phyloP scores from a whole-genome alignment of 2,797 vertebrate genomes.

The Mormyrus proboscirostris region DNA sequence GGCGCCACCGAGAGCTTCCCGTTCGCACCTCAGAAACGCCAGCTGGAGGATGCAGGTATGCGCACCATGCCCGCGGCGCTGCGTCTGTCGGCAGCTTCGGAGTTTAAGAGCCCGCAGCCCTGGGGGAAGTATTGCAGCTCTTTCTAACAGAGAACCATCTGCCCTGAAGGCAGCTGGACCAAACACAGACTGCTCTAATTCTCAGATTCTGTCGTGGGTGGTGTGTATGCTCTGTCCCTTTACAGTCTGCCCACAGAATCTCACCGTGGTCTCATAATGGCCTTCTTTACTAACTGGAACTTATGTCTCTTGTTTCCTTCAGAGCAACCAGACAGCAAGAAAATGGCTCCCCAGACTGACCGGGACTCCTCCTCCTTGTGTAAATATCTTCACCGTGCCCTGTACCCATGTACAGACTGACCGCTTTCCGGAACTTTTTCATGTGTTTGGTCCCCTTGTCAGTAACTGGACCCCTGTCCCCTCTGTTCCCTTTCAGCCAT shows the following conservation, averaged over 20 bases:
- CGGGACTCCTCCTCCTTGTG: conserved; percentile 58
- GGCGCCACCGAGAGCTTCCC: conserved; percentile 58
- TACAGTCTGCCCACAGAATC: neutral
- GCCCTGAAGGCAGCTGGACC: neutral
- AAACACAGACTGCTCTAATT: neutral
- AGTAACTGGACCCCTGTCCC: neutral
- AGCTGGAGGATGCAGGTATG: conserved; percentile 67
- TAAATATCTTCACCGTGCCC: conserved; percentile 38
- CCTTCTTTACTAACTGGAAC: neutral
- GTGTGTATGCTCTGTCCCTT: neutral
- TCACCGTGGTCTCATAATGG: neutral
- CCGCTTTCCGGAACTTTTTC: neutral
- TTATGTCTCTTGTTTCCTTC: conserved; percentile 35
- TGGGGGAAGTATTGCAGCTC: neutral
- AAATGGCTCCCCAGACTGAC: conserved; percentile 80
- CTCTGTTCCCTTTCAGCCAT: conserved; percentile 61
- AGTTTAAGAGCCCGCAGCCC: neutral
- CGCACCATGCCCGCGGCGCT: neutral
- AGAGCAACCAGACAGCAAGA: conserved; percentile 92
- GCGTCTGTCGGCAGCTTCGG: neutral
- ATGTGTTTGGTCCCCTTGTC: neutral
- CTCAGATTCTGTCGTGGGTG: neutral
- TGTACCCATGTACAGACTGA: neutral
- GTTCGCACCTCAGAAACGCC: conserved; percentile 78
- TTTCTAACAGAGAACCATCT: neutral